Evolutionary conservation across 2,113 vertebrate species (phyloP), one percentile per base, ranked within the genome.

Genomic region (Rhinoderma darwinii): DNA sequence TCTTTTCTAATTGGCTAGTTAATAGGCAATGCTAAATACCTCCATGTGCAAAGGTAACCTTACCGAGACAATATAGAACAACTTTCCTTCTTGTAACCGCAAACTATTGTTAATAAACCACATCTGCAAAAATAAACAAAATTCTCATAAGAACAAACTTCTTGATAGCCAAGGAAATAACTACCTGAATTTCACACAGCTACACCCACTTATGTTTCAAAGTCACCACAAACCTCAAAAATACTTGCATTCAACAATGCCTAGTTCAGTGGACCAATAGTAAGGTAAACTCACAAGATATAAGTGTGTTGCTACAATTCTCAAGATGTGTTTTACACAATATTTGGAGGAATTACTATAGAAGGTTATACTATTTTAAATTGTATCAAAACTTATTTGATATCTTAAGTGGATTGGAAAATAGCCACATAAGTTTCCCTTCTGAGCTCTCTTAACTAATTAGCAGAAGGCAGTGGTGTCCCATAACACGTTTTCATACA

Each of bases 121-220:
- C 90, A 89, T 86, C 82, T 92, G 83, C 88, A 75, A 87, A 74
- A 89, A 88, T 88, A 88, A 88, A 91, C 89, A 87, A 90, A 91
- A 90, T 92, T 93, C 90, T 90, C 87, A 89, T 79, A 72, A 90
- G 91, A 90, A 90, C 88, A 88, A 91, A 89, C 84, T 88, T 79
- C 88, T 81, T 83, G 77, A 78, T 89, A 91, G 89, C 77, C 85
- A 89, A 89, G 85, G 84, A 80, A 88, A 56, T 75, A 77, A 41
- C 51, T 61, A 83, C 72, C 74, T 84, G 83, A 88, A 82, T 86
- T 89, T 89, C 81, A 87, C 68, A 86, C 73, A 79, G 73, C 37
- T 86, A 84, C 39, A 86, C 84, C 86, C 84, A 87, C 44, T 89
- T 88, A 9, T 54, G 43, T 61, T 63, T 85, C 50, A 44, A 81